Evolutionary conservation across 2,113 vertebrate genomes (phyloP).

Genomic region (Clarias gariepinus): DNA sequence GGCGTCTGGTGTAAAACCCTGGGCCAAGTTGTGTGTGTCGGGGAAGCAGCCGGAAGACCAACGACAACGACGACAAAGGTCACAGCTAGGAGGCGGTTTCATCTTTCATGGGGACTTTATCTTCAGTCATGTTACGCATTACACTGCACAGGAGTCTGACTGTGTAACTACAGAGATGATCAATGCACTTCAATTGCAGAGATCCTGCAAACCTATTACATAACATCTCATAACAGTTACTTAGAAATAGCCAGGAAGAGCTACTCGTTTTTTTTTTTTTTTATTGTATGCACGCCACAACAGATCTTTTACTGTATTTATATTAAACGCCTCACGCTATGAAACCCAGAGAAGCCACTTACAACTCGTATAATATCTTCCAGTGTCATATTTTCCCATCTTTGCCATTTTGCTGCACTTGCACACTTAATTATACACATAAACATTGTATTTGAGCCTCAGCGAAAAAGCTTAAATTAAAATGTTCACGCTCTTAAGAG

Average conservation of each 20-base stretch:
- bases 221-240: too few species aligned
- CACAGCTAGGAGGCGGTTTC: neutral
- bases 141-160: neutral
- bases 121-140: too few species aligned
- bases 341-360: neutral
- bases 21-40: too few species aligned
- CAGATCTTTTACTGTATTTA: neutral
- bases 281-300: neutral
- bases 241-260: neutral
- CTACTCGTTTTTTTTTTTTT: neutral
- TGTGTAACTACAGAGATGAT: slow-evolving; percentile 4
- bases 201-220: neutral
- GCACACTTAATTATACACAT: slow-evolving; percentile 36
- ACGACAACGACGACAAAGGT: neutral
- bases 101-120: neutral
- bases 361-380: neutral
- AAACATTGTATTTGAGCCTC: slow-evolving; percentile 39
- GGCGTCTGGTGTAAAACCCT: too few species aligned
- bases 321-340: neutral
- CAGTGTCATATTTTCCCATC: neutral
- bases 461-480: slow-evolving; percentile 17
- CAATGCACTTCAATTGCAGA: neutral
- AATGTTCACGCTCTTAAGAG: slow-evolving; percentile 9
- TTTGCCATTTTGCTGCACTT: neutral
- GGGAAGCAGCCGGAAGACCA: too few species aligned